Evolutionary conservation across 2,888 invertebrate species (phyloP).

Genomic region (Tenthredo amoena): DNA sequence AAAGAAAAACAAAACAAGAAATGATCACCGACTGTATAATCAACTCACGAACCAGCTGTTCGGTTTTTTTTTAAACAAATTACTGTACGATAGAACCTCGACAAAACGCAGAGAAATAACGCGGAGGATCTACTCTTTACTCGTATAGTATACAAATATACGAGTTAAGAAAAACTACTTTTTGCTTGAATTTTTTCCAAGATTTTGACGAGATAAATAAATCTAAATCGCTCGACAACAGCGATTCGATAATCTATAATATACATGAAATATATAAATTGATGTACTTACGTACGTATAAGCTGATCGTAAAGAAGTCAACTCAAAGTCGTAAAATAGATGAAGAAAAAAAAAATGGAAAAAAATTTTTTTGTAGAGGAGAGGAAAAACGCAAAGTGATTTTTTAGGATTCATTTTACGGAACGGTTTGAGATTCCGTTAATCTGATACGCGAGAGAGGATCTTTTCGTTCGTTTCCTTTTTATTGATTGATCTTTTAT

Average conservation of each 20-base stretch:
- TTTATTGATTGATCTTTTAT: neutral
- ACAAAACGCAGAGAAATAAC: neutral
- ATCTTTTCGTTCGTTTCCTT: neutral
- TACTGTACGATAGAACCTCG: neutral
- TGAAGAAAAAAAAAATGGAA: neutral
- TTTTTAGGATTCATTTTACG: neutral
- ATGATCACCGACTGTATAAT: neutral
- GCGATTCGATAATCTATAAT: neutral
- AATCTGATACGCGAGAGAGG: neutral
- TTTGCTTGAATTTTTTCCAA: neutral
- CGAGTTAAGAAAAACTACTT: neutral
- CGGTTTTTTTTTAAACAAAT: neutral
- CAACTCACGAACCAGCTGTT: slow-evolving; percentile 2
- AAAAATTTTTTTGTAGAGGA: neutral
- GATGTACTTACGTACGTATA: neutral
- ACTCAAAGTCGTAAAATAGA: neutral
- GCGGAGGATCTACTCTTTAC: neutral
- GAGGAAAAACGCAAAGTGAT: neutral
- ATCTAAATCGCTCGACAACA: neutral
- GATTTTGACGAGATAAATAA: neutral
- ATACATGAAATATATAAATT: neutral
- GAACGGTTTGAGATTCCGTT: neutral
- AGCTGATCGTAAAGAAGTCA: neutral
- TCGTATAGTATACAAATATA: neutral
- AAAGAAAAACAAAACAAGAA: neutral